Conservation (phyloP, 2,888 invertebrate genomes). For the Troilus luridus region DNA sequence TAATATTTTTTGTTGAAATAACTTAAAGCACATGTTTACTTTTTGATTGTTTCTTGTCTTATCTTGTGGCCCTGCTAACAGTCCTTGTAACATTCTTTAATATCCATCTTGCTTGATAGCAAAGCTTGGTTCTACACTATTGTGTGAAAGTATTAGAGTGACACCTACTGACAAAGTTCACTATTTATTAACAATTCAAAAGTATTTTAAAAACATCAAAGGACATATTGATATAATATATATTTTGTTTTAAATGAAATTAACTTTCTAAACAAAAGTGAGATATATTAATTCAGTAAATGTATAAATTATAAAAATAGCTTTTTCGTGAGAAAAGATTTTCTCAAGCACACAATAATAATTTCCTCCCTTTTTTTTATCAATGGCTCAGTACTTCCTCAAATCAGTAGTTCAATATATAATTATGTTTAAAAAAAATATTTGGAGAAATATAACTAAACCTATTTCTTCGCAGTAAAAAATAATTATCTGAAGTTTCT, state of each 20-base stretch:
- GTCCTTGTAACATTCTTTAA: neutral
- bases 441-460: neutral
- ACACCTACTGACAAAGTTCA: neutral
- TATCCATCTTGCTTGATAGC: neutral
- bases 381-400: neutral
- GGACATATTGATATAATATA: neutral
- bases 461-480: neutral
- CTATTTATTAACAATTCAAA: neutral
- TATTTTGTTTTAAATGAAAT: neutral
- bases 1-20: neutral
- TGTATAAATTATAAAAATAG: neutral
- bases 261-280: neutral
- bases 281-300: neutral
- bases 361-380: neutral
- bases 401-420: neutral
- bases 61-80: neutral
- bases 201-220: neutral
- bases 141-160: neutral
- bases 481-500: no score
- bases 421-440: neutral
- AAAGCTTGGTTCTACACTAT: neutral
- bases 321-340: neutral
- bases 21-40: conserved; percentile 15
- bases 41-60: neutral
- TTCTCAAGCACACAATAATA: neutral